Conservation (phyloP, 2,113 vertebrate genomes). For the Melanocharis versteri region DNA sequence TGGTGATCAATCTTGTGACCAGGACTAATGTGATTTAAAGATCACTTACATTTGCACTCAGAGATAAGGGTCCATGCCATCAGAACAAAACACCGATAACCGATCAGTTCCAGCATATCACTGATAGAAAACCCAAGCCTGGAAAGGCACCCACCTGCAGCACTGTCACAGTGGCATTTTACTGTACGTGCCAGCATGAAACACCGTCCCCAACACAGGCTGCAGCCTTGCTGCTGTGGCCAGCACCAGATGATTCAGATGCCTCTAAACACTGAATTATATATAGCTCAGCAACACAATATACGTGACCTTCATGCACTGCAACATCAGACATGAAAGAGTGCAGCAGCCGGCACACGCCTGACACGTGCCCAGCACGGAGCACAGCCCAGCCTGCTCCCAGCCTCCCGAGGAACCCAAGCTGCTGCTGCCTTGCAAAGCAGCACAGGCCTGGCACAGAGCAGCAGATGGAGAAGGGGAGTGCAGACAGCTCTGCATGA, state of each 20-base stretch:
- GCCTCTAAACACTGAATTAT: constrained; percentile 14
- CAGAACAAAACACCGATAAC: neutral
- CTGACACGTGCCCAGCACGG: neutral
- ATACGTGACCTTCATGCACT: neutral
- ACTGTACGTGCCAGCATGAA: neutral
- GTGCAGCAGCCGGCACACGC: fast-evolving
- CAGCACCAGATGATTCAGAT: neutral
- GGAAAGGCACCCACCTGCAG: neutral
- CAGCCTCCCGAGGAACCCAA: neutral
- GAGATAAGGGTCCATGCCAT: no score
- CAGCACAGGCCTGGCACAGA: neutral
- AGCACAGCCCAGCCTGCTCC: neutral
- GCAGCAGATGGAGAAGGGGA: neutral
- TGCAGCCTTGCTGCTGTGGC: neutral
- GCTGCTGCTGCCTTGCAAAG: neutral
- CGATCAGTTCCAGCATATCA: neutral
- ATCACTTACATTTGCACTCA: neutral
- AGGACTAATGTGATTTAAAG: neutral
- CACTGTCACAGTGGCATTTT: neutral
- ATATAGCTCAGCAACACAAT: constrained; percentile 37
- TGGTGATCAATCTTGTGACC: neutral
- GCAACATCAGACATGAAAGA: neutral
- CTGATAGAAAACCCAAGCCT: neutral
- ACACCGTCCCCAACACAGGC: neutral
- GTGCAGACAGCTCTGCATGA: neutral